These are phyloP conservation scores for Temnothorax longispinosus DNA, from an alignment of 1,140 invertebrate species.

Conservation along the genomic window DNA sequence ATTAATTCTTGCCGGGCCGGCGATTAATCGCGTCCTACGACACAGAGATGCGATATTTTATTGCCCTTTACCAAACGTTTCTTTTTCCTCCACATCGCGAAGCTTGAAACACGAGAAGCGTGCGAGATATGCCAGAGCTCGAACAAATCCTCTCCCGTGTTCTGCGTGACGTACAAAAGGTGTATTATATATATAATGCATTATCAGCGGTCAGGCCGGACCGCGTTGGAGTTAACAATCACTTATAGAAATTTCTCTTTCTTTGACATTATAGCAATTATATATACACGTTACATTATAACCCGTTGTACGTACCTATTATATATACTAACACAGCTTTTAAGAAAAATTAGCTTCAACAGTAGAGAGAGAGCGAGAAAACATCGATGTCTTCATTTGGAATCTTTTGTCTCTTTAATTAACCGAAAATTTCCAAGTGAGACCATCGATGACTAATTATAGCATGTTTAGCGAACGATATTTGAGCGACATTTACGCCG, in stretches of 20 bases:
- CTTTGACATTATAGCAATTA: too few relatives aligned
- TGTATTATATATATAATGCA: background rate
- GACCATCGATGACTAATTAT: background rate
- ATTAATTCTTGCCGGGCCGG: constrained; percentile 65
- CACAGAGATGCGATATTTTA: constrained; percentile 64
- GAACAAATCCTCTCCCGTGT: constrained; percentile 12
- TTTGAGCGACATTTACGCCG: too few relatives aligned
- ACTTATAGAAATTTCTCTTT: background rate
- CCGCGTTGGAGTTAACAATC: background rate
- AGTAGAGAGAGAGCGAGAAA: too few relatives aligned
- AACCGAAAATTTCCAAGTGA: background rate
- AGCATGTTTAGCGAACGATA: too few relatives aligned
- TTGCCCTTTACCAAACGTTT: constrained; percentile 57
- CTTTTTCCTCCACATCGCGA: background rate
- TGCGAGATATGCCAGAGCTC: background rate
- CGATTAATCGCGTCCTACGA: constrained; percentile 69
- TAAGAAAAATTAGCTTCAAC: too few relatives aligned
- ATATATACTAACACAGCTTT: too few relatives aligned
- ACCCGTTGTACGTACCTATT: too few relatives aligned
- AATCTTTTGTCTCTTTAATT: background rate
- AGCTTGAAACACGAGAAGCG: constrained; percentile 33
- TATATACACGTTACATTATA: too few relatives aligned
- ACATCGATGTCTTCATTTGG: too few relatives aligned
- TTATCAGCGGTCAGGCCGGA: background rate
- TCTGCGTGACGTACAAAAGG: background rate